Conservation (phyloP, 2,113 vertebrate species). For the Oenanthe oenanthe region DNA sequence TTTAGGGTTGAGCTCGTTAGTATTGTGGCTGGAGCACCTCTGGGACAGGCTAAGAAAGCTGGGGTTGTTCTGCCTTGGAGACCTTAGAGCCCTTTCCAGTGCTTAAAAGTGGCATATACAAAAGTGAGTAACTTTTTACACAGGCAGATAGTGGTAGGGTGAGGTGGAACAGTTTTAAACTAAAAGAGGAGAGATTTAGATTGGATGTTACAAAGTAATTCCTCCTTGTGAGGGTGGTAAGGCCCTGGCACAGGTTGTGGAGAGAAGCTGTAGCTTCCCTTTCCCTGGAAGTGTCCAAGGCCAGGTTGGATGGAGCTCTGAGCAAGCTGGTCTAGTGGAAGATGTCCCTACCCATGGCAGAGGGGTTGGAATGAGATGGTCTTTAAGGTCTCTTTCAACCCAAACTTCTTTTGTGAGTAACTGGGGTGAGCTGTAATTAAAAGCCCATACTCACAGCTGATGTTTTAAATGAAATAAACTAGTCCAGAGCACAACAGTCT, state of each 20-base stretch:
- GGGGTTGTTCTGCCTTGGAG: not conserved
- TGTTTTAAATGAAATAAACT: not conserved
- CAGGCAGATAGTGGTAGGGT: too few relatives aligned
- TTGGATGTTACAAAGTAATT: not conserved
- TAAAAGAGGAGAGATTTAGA: not conserved
- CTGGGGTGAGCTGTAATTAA: not conserved
- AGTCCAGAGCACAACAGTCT: fast-evolving
- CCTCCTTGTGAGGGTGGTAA: not conserved
- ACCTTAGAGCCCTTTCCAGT: not conserved
- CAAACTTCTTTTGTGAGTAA: not conserved
- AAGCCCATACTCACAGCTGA: fast-evolving
- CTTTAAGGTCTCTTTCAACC: not conserved
- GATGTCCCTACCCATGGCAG: not conserved
- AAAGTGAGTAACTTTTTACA: not conserved
- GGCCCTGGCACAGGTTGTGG: not conserved
- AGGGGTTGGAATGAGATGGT: fast-evolving
- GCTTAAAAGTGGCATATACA: not conserved
- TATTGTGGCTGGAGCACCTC: not conserved
- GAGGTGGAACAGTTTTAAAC: not conserved
- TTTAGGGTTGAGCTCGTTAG: not conserved
- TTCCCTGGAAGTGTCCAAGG: not conserved
- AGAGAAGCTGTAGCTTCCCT: not conserved
- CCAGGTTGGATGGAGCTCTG: not conserved
- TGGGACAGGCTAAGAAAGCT: not conserved
- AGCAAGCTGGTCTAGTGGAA: not conserved